Conservation (phyloP, 2,797 vertebrate species). For the Alauda arvensis region DNA sequence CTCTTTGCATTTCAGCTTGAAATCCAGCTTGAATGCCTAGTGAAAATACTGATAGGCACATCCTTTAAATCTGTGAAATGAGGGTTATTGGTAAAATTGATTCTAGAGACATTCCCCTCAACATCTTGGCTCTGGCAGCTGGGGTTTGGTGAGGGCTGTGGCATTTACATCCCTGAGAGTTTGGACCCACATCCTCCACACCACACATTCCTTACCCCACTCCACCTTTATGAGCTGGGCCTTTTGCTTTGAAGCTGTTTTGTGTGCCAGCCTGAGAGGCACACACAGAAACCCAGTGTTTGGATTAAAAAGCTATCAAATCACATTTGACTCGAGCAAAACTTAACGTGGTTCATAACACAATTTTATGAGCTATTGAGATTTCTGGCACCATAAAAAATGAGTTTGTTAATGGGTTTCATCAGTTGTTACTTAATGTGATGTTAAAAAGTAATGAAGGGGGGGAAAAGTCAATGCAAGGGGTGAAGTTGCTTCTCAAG, state of each 20-base stretch:
- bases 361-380: conserved; percentile 57
- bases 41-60: neutral
- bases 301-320: conserved; percentile 55
- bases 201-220: neutral
- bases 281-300: conserved; percentile 24
- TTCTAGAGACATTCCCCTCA: neutral
- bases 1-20: neutral
- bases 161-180: neutral
- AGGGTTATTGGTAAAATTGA: neutral
- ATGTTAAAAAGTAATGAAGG: conserved; percentile 46
- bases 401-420: conserved; percentile 59
- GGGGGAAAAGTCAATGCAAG: conserved; percentile 14
- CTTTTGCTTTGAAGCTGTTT: conserved; percentile 29
- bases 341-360: conserved; percentile 40
- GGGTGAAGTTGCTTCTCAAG: conserved; percentile 29
- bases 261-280: conserved; percentile 1
- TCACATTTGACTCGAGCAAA: conserved; percentile 28
- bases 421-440: conserved; percentile 51
- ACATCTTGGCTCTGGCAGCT: neutral
- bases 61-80: neutral
- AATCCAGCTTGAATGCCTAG: neutral
- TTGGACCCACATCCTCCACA: neutral
- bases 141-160: neutral
- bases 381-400: conserved; percentile 61
- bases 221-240: neutral